These are phyloP conservation scores for Probaryconus sp. DNA, from an alignment of 1,140 invertebrate species.

Conservation along the genomic window DNA sequence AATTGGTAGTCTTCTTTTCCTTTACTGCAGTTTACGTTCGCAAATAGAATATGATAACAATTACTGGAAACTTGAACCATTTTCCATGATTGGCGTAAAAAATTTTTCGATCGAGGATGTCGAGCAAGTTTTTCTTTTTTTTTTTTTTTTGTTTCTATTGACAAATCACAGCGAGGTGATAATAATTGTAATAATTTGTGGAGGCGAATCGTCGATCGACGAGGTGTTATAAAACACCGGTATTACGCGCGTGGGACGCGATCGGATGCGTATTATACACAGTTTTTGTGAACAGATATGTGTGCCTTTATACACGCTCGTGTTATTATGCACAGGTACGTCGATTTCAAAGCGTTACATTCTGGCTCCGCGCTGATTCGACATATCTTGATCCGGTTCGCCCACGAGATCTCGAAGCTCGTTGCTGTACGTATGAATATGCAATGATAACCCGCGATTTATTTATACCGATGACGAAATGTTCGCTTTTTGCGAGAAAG, in stretches of 20 bases:
- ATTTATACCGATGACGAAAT: conserved; percentile 67
- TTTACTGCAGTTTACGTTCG: too few species aligned
- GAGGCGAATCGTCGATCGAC: conserved; percentile 60
- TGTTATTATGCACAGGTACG: conserved; percentile 56
- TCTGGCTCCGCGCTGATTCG: conserved; percentile 61
- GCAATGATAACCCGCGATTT: conserved; percentile 68
- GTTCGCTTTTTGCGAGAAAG: conserved; percentile 50
- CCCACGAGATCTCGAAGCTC: conserved; percentile 62
- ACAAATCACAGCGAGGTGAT: conserved; percentile 49
- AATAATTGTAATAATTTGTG: conserved; percentile 64
- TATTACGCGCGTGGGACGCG: conserved; percentile 63
- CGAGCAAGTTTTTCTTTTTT: conserved; percentile 32
- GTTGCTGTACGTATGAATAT: conserved; percentile 66
- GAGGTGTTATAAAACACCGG: conserved; percentile 65
- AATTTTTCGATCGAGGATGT: conserved; percentile 15
- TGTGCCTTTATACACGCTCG: conserved; percentile 24
- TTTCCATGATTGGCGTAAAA: too few species aligned
- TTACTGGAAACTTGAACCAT: too few species aligned
- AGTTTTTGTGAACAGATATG: conserved; percentile 39
- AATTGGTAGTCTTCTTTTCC: too few species aligned
- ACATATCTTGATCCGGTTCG: conserved; percentile 70
- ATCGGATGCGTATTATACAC: conserved; percentile 54
- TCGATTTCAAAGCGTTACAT: conserved; percentile 63
- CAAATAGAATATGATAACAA: too few species aligned
- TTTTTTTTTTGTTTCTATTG: too few species aligned